Evolutionary conservation across 2,113 vertebrate genomes (phyloP).

Genomic region (Varanus salvator): DNA sequence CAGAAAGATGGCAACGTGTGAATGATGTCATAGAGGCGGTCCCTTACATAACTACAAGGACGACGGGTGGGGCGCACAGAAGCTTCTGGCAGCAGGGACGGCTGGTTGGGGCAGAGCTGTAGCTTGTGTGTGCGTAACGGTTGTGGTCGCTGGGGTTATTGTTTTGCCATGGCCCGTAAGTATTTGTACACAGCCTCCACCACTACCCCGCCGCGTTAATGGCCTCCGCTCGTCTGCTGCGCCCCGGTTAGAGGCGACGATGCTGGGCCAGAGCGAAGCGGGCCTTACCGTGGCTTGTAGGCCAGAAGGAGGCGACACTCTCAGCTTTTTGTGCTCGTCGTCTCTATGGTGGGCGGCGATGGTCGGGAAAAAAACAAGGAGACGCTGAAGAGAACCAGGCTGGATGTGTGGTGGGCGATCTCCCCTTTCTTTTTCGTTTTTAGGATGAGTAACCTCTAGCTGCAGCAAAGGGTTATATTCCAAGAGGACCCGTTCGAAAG

Average conservation of each 20-base stretch:
- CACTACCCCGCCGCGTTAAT: no score
- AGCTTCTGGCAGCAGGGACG: rapidly evolving
- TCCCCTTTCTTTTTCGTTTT: background rate
- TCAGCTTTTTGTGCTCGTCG: background rate
- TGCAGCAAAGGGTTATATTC: background rate
- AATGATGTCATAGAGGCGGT: background rate
- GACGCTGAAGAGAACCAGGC: background rate
- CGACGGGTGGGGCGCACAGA: rapidly evolving
- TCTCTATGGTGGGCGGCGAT: background rate
- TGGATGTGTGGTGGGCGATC: background rate
- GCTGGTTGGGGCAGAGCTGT: rapidly evolving
- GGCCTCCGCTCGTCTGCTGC: background rate
- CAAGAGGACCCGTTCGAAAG: no score
- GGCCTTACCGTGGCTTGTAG: background rate
- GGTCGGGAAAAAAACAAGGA: background rate
- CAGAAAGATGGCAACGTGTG: background rate
- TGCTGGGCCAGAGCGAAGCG: background rate
- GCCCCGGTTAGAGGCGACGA: no score
- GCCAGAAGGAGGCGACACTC: constrained; percentile 16
- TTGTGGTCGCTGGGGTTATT: constrained; percentile 17
- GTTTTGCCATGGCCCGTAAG: constrained; percentile 72
- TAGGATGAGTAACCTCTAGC: background rate
- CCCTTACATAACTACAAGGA: background rate
- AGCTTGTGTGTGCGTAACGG: rapidly evolving
- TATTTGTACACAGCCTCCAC: background rate